Percentiles rank a stretch among this genome's conserved stretches.
Evolutionary conservation across 1,140 invertebrate species (phyloP).

Genomic region (Alviniconcha marisindica): DNA sequence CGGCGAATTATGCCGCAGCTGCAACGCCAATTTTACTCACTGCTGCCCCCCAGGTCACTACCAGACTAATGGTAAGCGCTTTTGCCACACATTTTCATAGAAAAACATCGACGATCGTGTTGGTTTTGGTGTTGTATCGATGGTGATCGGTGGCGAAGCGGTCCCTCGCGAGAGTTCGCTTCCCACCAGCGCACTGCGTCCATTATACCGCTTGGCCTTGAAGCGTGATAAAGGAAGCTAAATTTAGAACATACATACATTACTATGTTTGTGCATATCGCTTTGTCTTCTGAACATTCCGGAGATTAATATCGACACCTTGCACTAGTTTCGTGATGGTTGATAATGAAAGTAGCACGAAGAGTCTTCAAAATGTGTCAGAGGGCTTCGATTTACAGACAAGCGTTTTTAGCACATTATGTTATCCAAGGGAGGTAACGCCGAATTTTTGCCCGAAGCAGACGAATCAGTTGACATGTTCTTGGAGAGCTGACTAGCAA

Average conservation of each 20-base stretch:
- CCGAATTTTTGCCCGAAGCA: neutral
- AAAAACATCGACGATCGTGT: neutral
- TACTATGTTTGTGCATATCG: neutral
- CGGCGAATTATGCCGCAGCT: constrained; percentile 19
- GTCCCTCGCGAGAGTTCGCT: neutral
- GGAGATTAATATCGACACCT: neutral
- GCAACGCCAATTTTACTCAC: neutral
- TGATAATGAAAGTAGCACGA: constrained; percentile 33
- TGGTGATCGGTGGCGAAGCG: neutral
- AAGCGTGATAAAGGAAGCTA: constrained; percentile 16
- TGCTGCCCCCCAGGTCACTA: neutral
- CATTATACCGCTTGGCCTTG: constrained; percentile 28
- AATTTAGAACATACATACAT: constrained; percentile 28
- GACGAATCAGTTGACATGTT: too few relatives aligned
- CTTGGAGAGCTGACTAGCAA: too few relatives aligned
- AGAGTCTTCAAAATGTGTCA: neutral
- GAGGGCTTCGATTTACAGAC: constrained; percentile 8
- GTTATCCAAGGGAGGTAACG: constrained; percentile 13
- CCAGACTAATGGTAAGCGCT: neutral
- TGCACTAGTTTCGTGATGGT: neutral
- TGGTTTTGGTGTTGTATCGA: neutral
- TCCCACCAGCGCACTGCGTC: neutral
- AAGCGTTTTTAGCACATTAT: constrained; percentile 13
- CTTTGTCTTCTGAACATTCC: neutral
- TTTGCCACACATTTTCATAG: neutral